A percentile compares a stretch with the other conserved stretches of the same genome.
phyloP scores from a whole-genome alignment of 2,888 invertebrate species.

The Stramonita haemastoma region DNA sequence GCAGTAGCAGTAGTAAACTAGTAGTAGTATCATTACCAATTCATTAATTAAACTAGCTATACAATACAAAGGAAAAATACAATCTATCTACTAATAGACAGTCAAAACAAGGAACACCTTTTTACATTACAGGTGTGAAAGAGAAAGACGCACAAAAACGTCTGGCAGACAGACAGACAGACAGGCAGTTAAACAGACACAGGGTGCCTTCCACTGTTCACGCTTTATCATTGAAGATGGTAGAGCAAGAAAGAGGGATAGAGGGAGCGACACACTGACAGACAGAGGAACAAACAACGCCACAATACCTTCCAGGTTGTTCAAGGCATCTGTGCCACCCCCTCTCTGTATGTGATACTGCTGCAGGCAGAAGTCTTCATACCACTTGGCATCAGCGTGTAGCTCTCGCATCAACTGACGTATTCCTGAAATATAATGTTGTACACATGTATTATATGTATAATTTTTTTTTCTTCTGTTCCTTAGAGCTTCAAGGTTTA shows the following conservation, averaged over 20 bases:
- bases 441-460: background rate
- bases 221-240: no score
- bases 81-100: no score
- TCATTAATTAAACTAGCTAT: no score
- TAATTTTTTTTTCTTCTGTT: background rate
- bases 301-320: background rate
- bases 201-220: background rate
- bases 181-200: background rate
- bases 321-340: background rate
- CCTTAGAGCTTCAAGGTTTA: background rate
- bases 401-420: conserved; percentile 75
- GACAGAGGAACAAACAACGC: background rate
- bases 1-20: no score
- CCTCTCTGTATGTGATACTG: conserved; percentile 27
- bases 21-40: no score
- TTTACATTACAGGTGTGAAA: no score
- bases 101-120: no score
- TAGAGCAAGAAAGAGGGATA: background rate
- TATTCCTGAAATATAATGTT: conserved; percentile 66
- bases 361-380: conserved; percentile 58
- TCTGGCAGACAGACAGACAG: no score
- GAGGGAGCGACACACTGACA: background rate
- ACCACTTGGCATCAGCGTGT: conserved; percentile 71
- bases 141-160: no score
- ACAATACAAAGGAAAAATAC: no score